A percentile compares a stretch with the other conserved stretches of the same genome.
Conservation (phyloP, 2,797 vertebrate genomes). For the Orestias chungarensis region DNA sequence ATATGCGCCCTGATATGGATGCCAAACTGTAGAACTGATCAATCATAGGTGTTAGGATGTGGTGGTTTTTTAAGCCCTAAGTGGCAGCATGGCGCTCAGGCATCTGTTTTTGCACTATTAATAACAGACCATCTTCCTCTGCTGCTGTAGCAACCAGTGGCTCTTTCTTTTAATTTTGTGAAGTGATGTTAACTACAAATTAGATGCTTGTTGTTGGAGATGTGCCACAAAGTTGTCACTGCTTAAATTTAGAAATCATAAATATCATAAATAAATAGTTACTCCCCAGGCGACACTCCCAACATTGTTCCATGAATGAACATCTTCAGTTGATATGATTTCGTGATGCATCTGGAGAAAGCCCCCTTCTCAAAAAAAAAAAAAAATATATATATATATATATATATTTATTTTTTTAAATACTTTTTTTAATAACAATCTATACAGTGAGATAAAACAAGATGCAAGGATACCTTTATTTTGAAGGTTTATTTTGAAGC, state of each 20-base stretch:
- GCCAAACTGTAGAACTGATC: constrained; percentile 65
- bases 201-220: constrained; percentile 29
- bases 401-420: too few relatives aligned
- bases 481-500: too few relatives aligned
- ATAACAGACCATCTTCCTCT: constrained; percentile 48
- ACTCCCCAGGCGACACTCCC: too few relatives aligned
- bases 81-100: constrained; percentile 53
- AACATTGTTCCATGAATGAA: too few relatives aligned
- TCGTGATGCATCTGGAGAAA: too few relatives aligned
- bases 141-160: constrained; percentile 63
- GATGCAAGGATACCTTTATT: too few relatives aligned
- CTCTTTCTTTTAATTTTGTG: constrained; percentile 39
- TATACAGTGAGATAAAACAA: too few relatives aligned
- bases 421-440: too few relatives aligned
- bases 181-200: constrained; percentile 42
- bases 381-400: too few relatives aligned
- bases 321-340: too few relatives aligned
- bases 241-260: constrained; percentile 42
- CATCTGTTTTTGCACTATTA: constrained; percentile 77
- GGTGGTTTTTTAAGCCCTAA: constrained; percentile 41
- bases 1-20: constrained; percentile 41
- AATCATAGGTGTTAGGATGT: constrained; percentile 72
- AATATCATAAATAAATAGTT: too few relatives aligned
- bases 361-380: too few relatives aligned
- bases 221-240: constrained; percentile 39